Base-by-base conservation (phyloP, 2,888 invertebrate genomes). In the Herminia tarsipennalis region DNA sequence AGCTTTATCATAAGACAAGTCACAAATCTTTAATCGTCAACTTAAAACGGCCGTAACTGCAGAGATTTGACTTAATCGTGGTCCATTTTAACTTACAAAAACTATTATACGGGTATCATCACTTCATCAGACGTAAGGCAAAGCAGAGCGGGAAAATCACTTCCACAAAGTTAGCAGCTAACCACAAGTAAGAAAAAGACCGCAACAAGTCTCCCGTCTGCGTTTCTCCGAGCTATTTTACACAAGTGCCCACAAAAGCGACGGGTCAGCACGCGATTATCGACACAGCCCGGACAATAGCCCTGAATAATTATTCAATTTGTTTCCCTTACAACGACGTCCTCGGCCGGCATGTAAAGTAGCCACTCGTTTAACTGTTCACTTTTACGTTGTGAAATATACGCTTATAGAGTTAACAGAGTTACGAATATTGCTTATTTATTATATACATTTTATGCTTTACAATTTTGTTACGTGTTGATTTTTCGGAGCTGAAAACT, bases 221-320 rank as follows among this genome's bases (percentile, higher is more conserved):
- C 50, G 42, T 39, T 42, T 54, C 47, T 53, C 42, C 35, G 56
- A 62, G 56, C 62, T 63, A 72, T 75, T 76, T 72, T 59, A 54
- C 62, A 61, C 62, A 69, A 74, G 69, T 58, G 62, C 40, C 49
- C 71, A 77, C 77, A 81, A 82, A 73, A 72, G 76, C 67, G 70
- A 41, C 63, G 72, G 81, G 79, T 80, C 81, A 80, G 62, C 68
- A 61, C 62, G 53, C 69, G 78, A 81, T 83, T 81, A 83, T 81
- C 78, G 78, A 76, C 77, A 70, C 66, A 61, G 61, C 50, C 54
- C 61, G 74, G 71, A 81, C 79, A 83, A 83, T 81, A 68, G 70
- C 66, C 59, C 56, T 64, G 74, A 76, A 80, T 86, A 87, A 87
- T 86, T 84, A 85, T 84, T 83, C 85, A 86, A 86, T 85, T 87